phyloP scores from a whole-genome alignment of 1,140 invertebrate species.

The Laodelphax striatellus region DNA sequence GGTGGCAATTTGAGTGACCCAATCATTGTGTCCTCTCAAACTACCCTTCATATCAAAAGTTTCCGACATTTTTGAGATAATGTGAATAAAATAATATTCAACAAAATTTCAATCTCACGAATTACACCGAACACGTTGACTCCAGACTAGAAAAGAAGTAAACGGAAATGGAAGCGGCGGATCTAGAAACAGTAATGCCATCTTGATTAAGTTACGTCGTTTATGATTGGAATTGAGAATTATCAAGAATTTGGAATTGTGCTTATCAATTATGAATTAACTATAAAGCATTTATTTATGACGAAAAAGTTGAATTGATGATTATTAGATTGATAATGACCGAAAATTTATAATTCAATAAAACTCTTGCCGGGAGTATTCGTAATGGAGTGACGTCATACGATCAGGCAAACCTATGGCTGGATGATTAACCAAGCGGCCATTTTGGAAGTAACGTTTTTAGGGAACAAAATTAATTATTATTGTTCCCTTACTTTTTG shows the following conservation, averaged over 20 bases:
- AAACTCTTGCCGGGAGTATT: background rate
- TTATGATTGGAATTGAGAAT: no score
- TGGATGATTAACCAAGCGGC: background rate
- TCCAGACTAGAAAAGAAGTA: background rate
- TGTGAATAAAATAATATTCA: no score
- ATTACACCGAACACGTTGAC: background rate
- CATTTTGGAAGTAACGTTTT: conserved; percentile 1
- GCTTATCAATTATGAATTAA: no score
- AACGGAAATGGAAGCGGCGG: background rate
- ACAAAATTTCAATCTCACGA: no score
- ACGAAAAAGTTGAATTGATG: no score
- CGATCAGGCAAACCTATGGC: no score
- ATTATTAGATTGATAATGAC: no score
- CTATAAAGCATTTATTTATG: no score
- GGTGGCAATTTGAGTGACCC: conserved; percentile 99
- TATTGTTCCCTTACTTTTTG: background rate
- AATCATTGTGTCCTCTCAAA: conserved; percentile 92
- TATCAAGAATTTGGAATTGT: no score
- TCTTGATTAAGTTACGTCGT: background rate
- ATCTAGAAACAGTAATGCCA: background rate
- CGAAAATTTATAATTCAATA: background rate
- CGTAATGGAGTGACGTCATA: background rate
- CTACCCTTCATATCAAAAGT: conserved; percentile 86
- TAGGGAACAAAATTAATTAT: background rate
- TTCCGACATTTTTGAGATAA: conserved; percentile 40